Evolutionary conservation across 2,888 invertebrate species (phyloP), one percentile per base, ranked within the genome.

Genomic region (Agrilus biguttatus): DNA sequence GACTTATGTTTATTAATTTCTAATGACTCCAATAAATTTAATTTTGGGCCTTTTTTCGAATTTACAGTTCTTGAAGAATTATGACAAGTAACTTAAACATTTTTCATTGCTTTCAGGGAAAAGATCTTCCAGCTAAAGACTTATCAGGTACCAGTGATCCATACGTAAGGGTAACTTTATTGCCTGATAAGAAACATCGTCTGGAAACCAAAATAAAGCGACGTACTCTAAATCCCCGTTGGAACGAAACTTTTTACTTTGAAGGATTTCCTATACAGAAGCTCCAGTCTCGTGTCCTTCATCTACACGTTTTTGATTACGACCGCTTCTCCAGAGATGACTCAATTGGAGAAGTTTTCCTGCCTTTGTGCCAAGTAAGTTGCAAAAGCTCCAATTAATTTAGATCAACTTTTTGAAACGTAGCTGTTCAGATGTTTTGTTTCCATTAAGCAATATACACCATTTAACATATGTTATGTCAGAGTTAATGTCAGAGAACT

Each of bases 171-270:
- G 90, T 91, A 3, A 90, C 90, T 7, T 70, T 91, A 14, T 72
- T 91, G 36, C 91, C 91, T 1, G 91, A 91, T 65, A 91, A 91
- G 68, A 91, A 91, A 58, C 89, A 90, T 58, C 82, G 90, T 5
- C 70, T 91, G 55, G 90, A 91, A 69, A 91, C 91, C 28, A 91
- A 91, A 74, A 90, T 91, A 59, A 91, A 91, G 64, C 70, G 91
- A 47, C 76, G 90, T 48, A 91, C 91, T 14, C 70, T 91, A 42
- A 91, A 91, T 69, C 91, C 91, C 0, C 71, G 89, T 53, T 91
- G 91, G 91, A 91, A 91, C 66, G 91, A 91, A 66, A 91, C 91
- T 21, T 88, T 91, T 64, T 91, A 91, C 66, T 91, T 91, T 61
- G 91, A 91, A 70, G 91, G 91, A 46, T 92, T 90, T 61, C 90